Conservation (phyloP, 1,140 invertebrate genomes). For the Drosophila burlai region DNA sequence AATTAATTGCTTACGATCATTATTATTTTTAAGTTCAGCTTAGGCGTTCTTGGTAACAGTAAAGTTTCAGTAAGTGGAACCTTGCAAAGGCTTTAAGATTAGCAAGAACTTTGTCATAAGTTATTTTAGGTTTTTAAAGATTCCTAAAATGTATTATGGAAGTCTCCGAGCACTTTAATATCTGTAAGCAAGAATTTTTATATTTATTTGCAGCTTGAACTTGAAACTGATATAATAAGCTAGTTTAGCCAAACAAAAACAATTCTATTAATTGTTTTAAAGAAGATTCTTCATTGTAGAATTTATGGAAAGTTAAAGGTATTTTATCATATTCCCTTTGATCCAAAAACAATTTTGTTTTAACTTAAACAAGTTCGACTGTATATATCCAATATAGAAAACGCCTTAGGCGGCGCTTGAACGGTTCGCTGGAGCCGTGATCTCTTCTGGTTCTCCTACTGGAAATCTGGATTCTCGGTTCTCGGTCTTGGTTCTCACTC, state of each 20-base stretch:
- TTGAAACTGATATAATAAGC: not conserved
- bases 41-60: not conserved
- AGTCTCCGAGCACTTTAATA: too few relatives aligned
- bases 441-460: slow-evolving; percentile 28
- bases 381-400: slow-evolving; percentile 13
- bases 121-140: too few relatives aligned
- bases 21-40: slow-evolving; percentile 1
- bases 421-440: slow-evolving; percentile 28
- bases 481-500: slow-evolving; percentile 64
- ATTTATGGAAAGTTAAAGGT: too few relatives aligned
- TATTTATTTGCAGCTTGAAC: not conserved
- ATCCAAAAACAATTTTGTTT: not conserved
- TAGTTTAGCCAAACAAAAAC: not conserved
- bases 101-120: not conserved
- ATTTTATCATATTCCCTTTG: not conserved
- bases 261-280: too few relatives aligned
- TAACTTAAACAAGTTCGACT: not conserved
- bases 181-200: not conserved
- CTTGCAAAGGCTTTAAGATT: not conserved
- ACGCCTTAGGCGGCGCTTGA: slow-evolving; percentile 29
- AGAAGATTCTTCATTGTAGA: too few relatives aligned
- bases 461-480: slow-evolving; percentile 48
- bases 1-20: not conserved
- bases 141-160: not conserved
- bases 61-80: not conserved